A percentile compares a stretch with the other conserved stretches of the same genome.
Evolutionary conservation across 2,113 vertebrate genomes (phyloP).

Genomic region (Castor canadensis): DNA sequence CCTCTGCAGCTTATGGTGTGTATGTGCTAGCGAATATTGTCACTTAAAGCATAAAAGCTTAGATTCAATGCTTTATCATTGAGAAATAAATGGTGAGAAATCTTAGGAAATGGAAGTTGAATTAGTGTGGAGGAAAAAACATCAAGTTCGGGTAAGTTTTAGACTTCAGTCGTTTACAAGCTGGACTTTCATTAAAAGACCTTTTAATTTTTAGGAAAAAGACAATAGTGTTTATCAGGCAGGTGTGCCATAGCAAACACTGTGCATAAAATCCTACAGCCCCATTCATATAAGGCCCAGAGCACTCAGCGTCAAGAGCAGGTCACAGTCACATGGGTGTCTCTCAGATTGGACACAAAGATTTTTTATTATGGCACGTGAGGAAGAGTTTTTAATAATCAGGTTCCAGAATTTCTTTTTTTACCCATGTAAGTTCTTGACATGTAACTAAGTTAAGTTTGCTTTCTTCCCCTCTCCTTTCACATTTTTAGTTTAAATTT

Average conservation of each 20-base stretch:
- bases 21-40: slow-evolving; percentile 13
- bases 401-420: background rate
- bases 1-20: slow-evolving; percentile 55
- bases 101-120: slow-evolving; percentile 18
- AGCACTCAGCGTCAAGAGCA: background rate
- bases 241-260: background rate
- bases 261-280: background rate
- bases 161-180: background rate
- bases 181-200: background rate
- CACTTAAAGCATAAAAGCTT: background rate
- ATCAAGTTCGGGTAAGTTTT: background rate
- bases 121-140: background rate
- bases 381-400: background rate
- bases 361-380: background rate
- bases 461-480: background rate
- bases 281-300: background rate
- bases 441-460: background rate
- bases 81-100: background rate
- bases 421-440: background rate
- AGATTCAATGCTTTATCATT: background rate
- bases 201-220: background rate
- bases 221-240: background rate
- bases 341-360: background rate
- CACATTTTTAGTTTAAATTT: background rate
- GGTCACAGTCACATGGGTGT: background rate